These are phyloP conservation scores for Graptemys geographica DNA, from an alignment of 2,797 vertebrate species.

Conservation along the genomic window DNA sequence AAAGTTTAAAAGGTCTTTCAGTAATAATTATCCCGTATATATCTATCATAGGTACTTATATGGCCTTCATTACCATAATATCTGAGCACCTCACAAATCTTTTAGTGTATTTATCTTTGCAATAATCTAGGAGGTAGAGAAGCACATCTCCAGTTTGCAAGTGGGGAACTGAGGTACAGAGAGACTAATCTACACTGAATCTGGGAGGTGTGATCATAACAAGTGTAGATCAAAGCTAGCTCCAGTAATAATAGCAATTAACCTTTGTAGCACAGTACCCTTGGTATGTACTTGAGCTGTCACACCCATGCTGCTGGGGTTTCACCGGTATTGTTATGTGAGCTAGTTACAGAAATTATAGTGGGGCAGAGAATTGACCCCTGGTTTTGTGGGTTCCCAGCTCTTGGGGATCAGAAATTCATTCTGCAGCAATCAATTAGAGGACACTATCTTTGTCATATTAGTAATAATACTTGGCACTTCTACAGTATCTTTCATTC, in stretches of 20 bases:
- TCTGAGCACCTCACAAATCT: neutral
- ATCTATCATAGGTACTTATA: neutral
- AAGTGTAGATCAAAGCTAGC: neutral
- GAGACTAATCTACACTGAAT: neutral
- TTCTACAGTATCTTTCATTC: neutral
- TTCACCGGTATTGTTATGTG: neutral
- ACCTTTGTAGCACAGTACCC: neutral
- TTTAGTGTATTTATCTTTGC: neutral
- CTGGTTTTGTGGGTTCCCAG: neutral
- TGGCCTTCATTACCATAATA: neutral
- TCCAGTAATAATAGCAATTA: neutral
- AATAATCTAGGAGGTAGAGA: neutral
- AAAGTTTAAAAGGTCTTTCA: neutral
- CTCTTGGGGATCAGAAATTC: conserved; percentile 19
- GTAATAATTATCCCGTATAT: neutral
- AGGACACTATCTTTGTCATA: neutral
- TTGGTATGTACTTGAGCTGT: neutral
- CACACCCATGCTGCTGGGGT: neutral
- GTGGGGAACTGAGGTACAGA: neutral
- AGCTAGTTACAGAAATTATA: neutral
- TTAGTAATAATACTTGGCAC: neutral
- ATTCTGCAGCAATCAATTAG: neutral
- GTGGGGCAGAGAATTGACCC: neutral
- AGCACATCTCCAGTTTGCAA: neutral
- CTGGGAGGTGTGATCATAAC: neutral